Base-by-base conservation (phyloP, 2,113 vertebrate genomes). In the Amia ocellicauda region DNA sequence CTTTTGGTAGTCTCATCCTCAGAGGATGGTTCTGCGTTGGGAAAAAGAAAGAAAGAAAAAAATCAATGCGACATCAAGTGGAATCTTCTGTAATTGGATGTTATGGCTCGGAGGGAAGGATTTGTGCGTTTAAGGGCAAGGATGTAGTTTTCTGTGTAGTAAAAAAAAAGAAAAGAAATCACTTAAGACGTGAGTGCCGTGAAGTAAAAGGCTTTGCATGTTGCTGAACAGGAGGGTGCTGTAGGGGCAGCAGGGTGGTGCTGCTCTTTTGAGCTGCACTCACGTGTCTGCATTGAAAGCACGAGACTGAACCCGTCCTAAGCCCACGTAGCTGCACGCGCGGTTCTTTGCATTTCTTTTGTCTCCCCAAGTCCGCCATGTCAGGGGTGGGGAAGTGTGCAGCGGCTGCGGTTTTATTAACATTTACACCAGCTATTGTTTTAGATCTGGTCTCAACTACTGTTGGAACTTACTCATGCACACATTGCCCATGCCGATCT, bases 291-390 rank as follows among this genome's bases (percentile, higher is more conserved):
- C 75, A 57, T 62, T 23, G 20, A 62, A 28, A 0, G 0, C 16
- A 68, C 19, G 50, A 67, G 22, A 31, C 69, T 65, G 74, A 59
- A 20, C 49, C 60, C 4, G 24, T 58, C 59, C 11, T 62, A 13
- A 66, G 31, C 42, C 67, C 73, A 78, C 76, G 62, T 56, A 64
- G 58, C 68, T 75, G 74, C 80, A 81, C 36, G 62, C 67, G 58
- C 52, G 64, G 26, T 40, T 66, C 53, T 43, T 3, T 63, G 57
- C 52, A 26, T 45, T 69, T 61, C 17, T 63, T 77, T 80, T 80
- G 68, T 77, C 28, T 76, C 52, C 45, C 50, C 16, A 70, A 71
- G 63, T 8, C 70, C 74, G 55, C 17, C 64, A 28, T 76, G 45
- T 75, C 71, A 77, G 75, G 80, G 52, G 62, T 78, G 69, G 66